phyloP scores from a whole-genome alignment of 2,888 invertebrate genomes.

The Sminthurinus aureus region DNA sequence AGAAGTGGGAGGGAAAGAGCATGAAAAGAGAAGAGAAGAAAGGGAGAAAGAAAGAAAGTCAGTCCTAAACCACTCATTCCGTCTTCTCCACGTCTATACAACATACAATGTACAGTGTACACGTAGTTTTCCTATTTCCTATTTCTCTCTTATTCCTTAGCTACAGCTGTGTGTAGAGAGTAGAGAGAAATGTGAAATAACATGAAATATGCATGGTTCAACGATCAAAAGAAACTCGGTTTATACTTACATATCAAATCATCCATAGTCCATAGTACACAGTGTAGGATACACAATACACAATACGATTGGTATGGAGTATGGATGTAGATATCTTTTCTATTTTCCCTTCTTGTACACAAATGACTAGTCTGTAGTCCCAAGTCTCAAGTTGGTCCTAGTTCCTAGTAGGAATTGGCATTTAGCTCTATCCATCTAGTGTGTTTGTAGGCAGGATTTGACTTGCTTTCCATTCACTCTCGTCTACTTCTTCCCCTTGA shows the following conservation, averaged over 20 bases:
- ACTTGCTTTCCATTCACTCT: not conserved
- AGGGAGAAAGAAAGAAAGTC: no score
- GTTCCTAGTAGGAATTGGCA: not conserved
- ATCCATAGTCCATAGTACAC: not conserved
- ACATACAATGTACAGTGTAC: not conserved
- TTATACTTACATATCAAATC: not conserved
- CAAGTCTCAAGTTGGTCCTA: not conserved
- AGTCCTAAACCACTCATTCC: not conserved
- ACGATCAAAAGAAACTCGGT: slow-evolving; percentile 16
- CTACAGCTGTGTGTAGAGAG: not conserved
- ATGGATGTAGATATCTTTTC: not conserved
- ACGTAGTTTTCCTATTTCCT: no score
- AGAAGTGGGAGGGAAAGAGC: not conserved
- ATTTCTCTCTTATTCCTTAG: not conserved
- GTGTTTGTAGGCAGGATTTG: slow-evolving; percentile 12
- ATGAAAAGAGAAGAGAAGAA: no score
- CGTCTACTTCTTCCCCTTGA: not conserved
- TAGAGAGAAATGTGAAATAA: not conserved
- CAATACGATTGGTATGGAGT: no score
- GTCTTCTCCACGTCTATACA: not conserved
- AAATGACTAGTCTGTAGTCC: not conserved
- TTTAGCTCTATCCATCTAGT: not conserved
- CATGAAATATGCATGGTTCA: not conserved
- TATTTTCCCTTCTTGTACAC: no score
- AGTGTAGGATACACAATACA: not conserved